Base-by-base conservation (phyloP, 1,140 invertebrate genomes). In the Formica selysi region DNA sequence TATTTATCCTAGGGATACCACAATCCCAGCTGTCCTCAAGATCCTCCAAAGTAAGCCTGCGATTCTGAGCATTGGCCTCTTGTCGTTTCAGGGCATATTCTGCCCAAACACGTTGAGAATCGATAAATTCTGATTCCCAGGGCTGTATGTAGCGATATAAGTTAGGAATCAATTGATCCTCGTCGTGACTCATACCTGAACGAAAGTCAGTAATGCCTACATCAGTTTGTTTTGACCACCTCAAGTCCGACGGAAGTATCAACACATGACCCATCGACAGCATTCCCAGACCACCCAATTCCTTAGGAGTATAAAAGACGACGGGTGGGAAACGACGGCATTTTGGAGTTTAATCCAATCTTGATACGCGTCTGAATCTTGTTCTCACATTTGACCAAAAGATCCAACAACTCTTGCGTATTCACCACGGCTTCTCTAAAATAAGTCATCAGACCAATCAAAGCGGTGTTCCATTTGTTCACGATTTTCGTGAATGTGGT, bases 401-500 rank as follows among this genome's bases (percentile, higher is more conserved):
- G 94, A 95, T 99, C 99, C 0, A 99, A 95, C 0, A 99, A 95
- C 95, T 99, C 99, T 95, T 99, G 99, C 0, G 99, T 99, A 92
- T 99, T 99, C 0, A 99, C 99, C 1, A 99, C 99, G 26, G 99
- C 98, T 95, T 99, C 99, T 41, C 99, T 97, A 97, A 99, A 99
- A 94, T 99, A 99, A 0, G 99, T 99, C 99, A 99, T 99, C 36
- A 99, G 94, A 78, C 99, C 99, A 94, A 99, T 99, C 6, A 99
- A 96, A 0, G 99, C 99, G 0, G 99, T 99, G 92, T 99, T 99
- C 99, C 99, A 99, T 95, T 99, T 99, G 94, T 99, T 99, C 0
- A 99, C 99, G 95, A 99, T 99, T 95, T 99, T 99, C 0, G 99
- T 99, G 94, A 99, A 99, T 0, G 99, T 99, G 0, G 99, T 99